Conservation (phyloP, 92 coral and sea anemone genomes). For the Porites evermanni region DNA sequence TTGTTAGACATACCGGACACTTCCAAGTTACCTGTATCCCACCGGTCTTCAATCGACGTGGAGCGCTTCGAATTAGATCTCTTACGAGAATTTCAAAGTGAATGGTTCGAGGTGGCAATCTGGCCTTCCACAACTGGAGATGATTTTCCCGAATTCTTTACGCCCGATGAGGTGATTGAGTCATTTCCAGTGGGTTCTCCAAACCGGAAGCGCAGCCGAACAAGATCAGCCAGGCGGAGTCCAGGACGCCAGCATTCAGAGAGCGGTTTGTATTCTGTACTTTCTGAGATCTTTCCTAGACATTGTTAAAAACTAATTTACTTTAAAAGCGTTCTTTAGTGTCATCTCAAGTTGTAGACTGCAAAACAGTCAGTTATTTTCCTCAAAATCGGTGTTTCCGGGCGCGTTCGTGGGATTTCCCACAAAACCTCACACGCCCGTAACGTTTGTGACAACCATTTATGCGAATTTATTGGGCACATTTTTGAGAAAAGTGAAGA, state of each 20-base stretch:
- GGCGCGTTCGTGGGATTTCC: too few species aligned
- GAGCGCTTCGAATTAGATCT: slow-evolving; percentile 59
- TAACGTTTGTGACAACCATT: too few species aligned
- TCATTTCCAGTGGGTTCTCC: slow-evolving; percentile 47
- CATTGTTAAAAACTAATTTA: too few species aligned
- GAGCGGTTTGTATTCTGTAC: slow-evolving; percentile 14
- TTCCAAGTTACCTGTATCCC: neutral
- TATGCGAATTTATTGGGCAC: too few species aligned
- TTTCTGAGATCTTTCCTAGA: neutral
- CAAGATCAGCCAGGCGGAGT: slow-evolving; percentile 13
- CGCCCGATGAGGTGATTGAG: slow-evolving; percentile 62
- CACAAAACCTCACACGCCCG: too few species aligned
- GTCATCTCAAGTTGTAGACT: too few species aligned
- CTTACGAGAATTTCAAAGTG: slow-evolving; percentile 71
- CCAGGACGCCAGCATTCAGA: slow-evolving; percentile 16
- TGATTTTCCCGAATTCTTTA: slow-evolving; percentile 61
- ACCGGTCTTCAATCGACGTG: slow-evolving; percentile 37
- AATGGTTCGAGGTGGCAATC: slow-evolving; percentile 92
- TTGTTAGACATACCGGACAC: slow-evolving; percentile 41
- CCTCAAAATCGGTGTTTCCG: too few species aligned
- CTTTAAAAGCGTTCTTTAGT: too few species aligned
- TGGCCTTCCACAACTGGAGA: slow-evolving; percentile 43
- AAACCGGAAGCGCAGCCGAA: slow-evolving; percentile 3
- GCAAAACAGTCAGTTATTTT: too few species aligned
- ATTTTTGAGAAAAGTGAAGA: too few species aligned